Percentiles rank a stretch among this genome's conserved stretches.
phyloP scores from a whole-genome alignment of 2,888 invertebrate species.

The Philereme vetulata region DNA sequence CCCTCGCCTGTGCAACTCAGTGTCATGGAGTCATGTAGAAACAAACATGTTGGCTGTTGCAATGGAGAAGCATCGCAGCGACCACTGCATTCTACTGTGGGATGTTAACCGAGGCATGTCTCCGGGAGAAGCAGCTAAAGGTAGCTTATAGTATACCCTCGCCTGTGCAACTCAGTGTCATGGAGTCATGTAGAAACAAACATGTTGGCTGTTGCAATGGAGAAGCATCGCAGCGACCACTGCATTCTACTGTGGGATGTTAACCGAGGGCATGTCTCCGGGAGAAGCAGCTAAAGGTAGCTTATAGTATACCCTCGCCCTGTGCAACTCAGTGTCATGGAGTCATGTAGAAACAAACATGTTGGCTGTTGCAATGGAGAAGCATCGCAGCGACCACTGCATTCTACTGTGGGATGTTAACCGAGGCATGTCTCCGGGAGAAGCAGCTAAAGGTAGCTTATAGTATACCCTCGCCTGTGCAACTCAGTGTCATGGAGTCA shows the following conservation, averaged over 20 bases:
- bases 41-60: conserved; percentile 93
- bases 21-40: conserved; percentile 94
- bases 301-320: conserved; percentile 86
- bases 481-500: conserved; percentile 95
- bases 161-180: conserved; percentile 93
- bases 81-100: conserved; percentile 95
- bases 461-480: conserved; percentile 91
- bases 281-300: conserved; percentile 47
- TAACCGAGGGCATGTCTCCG: conserved; percentile 65
- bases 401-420: conserved; percentile 95
- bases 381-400: conserved; percentile 94
- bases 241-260: conserved; percentile 96
- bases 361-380: conserved; percentile 94
- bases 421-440: conserved; percentile 65
- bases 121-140: conserved; percentile 48
- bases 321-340: conserved; percentile 95
- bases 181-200: conserved; percentile 94
- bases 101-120: conserved; percentile 86
- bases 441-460: conserved; percentile 36
- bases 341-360: conserved; percentile 92
- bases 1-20: conserved; percentile 92
- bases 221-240: conserved; percentile 94
- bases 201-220: conserved; percentile 93
- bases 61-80: conserved; percentile 94
- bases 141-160: conserved; percentile 80